Evolutionary conservation across 2,113 vertebrate genomes (phyloP), one percentile per base, ranked within the genome.

Genomic region (Cheirogaleus medius): DNA sequence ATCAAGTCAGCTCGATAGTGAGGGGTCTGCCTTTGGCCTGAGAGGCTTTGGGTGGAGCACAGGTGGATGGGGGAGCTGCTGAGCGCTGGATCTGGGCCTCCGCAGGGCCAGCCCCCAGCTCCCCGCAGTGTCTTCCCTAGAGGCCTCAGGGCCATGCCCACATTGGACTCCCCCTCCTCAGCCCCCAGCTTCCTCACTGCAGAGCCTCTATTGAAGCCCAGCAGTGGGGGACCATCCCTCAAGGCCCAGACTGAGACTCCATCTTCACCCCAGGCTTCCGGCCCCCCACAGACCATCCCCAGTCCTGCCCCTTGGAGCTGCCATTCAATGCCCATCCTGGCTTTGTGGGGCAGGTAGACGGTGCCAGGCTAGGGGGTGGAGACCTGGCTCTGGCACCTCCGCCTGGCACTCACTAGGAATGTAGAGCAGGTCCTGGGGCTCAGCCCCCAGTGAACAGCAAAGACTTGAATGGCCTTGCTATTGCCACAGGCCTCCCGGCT

Each of bases 11-110:
- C 5, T 6, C 2, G 3, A 10, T 14, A 11, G 25, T 8, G 2
- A 12, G 39, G 60, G 14, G 1, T 47, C 23, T 5, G 37, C 23
- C 20, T 42, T 39, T 69, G 42, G 29, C 47, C 3, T 29, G 58
- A 64, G 12, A 71, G 44, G 14, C 42, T 71, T 47, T 21, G 17
- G 21, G 1, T 17, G 42, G 10, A 4, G 0, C 1, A 27, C 0
- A 4, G 20, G 18, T 44, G 10, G 0, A 5, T 11, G 4, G 34
- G 42, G 71, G 87, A 37, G 23, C 0, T 6, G 23, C 37, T 17
- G 4, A 42, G 21, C 9, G 0, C 54, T 2, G 3, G 27, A 27
- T 25, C 1, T 2, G 9, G 34, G 66, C 8, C 1, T 12, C 64
- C 64, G 9, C 37, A 0, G 27, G 8, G 13, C 39, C 8, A 9